Evolutionary conservation across 1,140 invertebrate genomes (phyloP), one percentile per base, ranked within the genome.

Genomic region (Artemia franciscana): DNA sequence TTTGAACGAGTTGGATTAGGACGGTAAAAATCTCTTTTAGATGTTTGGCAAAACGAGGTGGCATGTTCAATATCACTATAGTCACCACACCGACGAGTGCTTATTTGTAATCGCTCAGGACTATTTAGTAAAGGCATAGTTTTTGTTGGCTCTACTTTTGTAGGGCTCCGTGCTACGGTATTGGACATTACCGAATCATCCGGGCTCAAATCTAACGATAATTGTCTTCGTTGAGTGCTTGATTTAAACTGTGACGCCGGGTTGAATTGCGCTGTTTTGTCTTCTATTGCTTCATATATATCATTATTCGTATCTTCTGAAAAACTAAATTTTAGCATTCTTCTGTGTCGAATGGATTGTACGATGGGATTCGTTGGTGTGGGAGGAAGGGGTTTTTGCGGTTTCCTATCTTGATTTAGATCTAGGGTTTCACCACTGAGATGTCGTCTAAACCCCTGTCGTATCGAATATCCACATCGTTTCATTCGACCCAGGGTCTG

Each of bases 21-120:
- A 24, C 60, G 25, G 86, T 79, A 5, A 88, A 79, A 56, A 88
- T 80, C 67, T 87, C 83, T 24, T 88, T 82, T 63, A 84, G 78
- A n/a, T 78, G 76, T 15, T 82, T 76, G 1, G 79, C 74, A 23
- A 69, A 71, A 58, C 72, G 68, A 7, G 90, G 73, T 18, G 21
- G 39, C 21, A 15, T 51, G 12, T 51, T 51, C 39, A 51, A 64
- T 24, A 18, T 62, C 60, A 56, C 63, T 64, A 56, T 64, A 64
- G 58, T 64, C 63, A 24, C 63, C 63, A 26, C 63, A 64, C n/a
- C 51, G 58, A 7, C 63, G 63, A 27, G 60, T 64, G 56, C 24
- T 64, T n/a, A 60, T 21, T 26, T 58, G 63, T 7, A 64, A 58
- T n/a, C 39, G 57, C 18, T 61, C 58, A 12, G 63, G 56, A 39